phyloP scores from a whole-genome alignment of 2,888 invertebrate genomes.

The Physocephala rufipes region DNA sequence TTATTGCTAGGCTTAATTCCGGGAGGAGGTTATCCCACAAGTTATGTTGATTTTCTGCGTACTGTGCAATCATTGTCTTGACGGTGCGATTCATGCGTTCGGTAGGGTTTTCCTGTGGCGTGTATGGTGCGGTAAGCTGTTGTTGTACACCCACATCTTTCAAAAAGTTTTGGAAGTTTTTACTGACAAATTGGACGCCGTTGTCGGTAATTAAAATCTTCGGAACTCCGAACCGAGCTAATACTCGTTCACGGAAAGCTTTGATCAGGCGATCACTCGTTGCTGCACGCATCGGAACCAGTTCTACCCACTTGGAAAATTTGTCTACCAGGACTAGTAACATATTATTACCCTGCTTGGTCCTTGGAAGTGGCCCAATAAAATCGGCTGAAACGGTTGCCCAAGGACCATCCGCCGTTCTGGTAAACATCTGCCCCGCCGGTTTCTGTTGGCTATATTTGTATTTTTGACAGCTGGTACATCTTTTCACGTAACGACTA shows the following conservation, averaged over 20 bases:
- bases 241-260: not conserved
- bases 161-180: not conserved
- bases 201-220: not conserved
- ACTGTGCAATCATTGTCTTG: not conserved
- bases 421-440: no score
- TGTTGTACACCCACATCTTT: not conserved
- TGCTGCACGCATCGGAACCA: constrained; percentile 17
- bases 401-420: no score
- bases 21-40: not conserved
- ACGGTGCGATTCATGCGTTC: not conserved
- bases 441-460: not conserved
- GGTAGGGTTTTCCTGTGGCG: not conserved
- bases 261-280: constrained; percentile 5
- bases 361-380: not conserved
- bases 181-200: not conserved
- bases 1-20: no score
- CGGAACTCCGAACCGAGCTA: not conserved
- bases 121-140: not conserved
- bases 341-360: not conserved
- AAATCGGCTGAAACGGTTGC: no score
- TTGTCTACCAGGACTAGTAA: not conserved
- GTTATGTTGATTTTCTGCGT: not conserved
- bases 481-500: constrained; percentile 6
- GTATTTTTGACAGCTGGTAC: constrained; percentile 15
- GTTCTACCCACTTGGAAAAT: constrained; percentile 8